A percentile compares a stretch with the other conserved stretches of the same genome.
phyloP scores from a whole-genome alignment of 2,888 invertebrate genomes.

The Thecocarcelia acutangulata region DNA sequence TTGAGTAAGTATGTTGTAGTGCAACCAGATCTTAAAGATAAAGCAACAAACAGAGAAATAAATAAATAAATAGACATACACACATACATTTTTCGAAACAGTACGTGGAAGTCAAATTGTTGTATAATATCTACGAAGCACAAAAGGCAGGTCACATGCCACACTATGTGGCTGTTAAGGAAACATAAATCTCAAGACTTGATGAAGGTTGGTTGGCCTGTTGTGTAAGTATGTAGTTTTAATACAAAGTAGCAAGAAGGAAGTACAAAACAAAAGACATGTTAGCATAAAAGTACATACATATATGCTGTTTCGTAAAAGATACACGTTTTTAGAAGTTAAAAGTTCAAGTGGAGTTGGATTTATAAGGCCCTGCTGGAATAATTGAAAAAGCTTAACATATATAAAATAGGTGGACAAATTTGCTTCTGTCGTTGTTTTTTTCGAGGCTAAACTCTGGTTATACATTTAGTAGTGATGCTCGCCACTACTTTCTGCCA shows the following conservation, averaged over 20 bases:
- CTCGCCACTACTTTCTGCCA: too few species aligned
- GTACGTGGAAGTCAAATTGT: conserved; percentile 39
- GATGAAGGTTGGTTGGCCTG: conserved; percentile 27
- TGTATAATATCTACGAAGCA: conserved; percentile 33
- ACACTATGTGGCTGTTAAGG: conserved; percentile 49
- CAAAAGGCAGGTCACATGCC: conserved; percentile 57
- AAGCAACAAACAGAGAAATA: conserved; percentile 27
- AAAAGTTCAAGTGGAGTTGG: not conserved
- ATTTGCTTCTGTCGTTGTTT: too few species aligned
- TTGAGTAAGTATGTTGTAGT: conserved; percentile 6
- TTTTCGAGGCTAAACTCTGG: too few species aligned
- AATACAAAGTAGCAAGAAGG: conserved; percentile 23
- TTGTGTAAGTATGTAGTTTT: not conserved
- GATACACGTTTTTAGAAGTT: not conserved
- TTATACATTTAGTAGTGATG: too few species aligned
- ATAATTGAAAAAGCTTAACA: too few species aligned
- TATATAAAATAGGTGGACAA: too few species aligned
- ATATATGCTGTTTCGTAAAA: not conserved
- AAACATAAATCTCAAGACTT: conserved; percentile 59
- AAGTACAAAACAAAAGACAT: conserved; percentile 1
- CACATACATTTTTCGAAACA: not conserved
- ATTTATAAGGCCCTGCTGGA: too few species aligned
- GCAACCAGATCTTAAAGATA: conserved; percentile 31
- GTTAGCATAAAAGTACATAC: too few species aligned
- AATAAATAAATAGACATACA: conserved; percentile 5